phyloP scores from a whole-genome alignment of 2,888 invertebrate genomes.

The Corbicula japonica region DNA sequence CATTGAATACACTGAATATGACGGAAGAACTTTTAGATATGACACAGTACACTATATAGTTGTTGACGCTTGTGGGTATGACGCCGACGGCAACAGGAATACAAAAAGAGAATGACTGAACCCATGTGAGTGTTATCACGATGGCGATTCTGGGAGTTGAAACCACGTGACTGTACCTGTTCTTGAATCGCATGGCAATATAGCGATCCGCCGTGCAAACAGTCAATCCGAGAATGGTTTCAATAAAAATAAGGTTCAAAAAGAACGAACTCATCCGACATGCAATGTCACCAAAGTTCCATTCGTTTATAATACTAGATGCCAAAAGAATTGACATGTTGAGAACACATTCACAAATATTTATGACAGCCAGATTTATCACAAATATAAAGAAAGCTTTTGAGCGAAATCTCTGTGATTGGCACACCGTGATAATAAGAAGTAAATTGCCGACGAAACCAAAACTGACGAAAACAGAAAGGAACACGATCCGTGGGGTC shows the following conservation, averaged over 20 bases:
- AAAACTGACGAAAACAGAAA: constrained; percentile 76
- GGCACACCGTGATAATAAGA: constrained; percentile 76
- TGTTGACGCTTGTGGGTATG: constrained; percentile 70
- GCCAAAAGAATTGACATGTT: constrained; percentile 81
- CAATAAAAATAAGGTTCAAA: constrained; percentile 75
- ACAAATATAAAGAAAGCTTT: constrained; percentile 75
- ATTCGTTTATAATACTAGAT: constrained; percentile 72
- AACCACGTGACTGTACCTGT: constrained; percentile 69
- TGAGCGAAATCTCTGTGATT: constrained; percentile 70
- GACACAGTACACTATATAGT: constrained; percentile 77
- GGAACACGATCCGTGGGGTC: constrained; percentile 69
- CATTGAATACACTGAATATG: constrained; percentile 70
- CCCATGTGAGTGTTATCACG: constrained; percentile 78
- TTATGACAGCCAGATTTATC: constrained; percentile 76
- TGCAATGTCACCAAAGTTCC: constrained; percentile 74
- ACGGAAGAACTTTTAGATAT: constrained; percentile 73
- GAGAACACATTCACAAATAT: constrained; percentile 78
- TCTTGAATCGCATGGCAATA: constrained; percentile 74
- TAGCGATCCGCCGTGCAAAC: constrained; percentile 78
- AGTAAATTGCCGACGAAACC: constrained; percentile 79
- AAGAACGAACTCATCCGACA: constrained; percentile 80
- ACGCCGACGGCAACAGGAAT: constrained; percentile 75
- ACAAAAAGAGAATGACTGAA: constrained; percentile 78
- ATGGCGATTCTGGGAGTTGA: constrained; percentile 66
- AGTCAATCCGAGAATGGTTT: constrained; percentile 72